phyloP scores from a whole-genome alignment of 1,140 invertebrate genomes.

The Apis florea region DNA sequence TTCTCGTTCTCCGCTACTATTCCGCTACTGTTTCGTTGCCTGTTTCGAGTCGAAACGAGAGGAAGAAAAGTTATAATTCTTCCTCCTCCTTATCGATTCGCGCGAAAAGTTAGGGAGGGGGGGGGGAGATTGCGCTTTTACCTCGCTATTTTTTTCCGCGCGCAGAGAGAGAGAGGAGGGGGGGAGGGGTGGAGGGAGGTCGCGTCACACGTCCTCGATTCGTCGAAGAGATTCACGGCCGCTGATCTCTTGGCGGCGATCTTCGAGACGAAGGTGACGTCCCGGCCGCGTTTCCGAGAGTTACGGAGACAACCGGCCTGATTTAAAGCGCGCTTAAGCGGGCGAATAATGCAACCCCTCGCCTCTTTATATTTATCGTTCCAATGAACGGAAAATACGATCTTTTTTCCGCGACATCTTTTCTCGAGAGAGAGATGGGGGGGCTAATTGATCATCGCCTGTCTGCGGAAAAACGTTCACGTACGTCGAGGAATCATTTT shows the following conservation, averaged over 20 bases:
- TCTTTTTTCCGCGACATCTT: slow-evolving; percentile 30
- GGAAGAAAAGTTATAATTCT: too few relatives aligned
- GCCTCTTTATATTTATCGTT: slow-evolving; percentile 60
- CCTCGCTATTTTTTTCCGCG: slow-evolving; percentile 52
- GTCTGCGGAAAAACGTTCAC: too few relatives aligned
- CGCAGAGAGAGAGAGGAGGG: neutral
- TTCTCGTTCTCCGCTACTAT: too few relatives aligned
- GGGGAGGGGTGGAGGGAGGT: too few relatives aligned
- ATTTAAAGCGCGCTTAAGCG: slow-evolving; percentile 60
- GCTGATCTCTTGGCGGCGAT: slow-evolving; percentile 51
- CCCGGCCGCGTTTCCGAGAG: slow-evolving; percentile 57
- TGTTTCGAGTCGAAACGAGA: too few relatives aligned
- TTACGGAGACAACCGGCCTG: slow-evolving; percentile 48
- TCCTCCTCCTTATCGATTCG: too few relatives aligned
- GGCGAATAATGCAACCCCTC: slow-evolving; percentile 41
- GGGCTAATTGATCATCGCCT: slow-evolving; percentile 14
- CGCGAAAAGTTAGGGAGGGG: too few relatives aligned
- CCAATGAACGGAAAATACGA: slow-evolving; percentile 55
- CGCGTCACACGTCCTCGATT: slow-evolving; percentile 51
- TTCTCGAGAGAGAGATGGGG: neutral
- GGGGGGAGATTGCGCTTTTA: too few relatives aligned
- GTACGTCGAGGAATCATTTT: too few relatives aligned
- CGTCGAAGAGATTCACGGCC: slow-evolving; percentile 52
- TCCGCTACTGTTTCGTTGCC: too few relatives aligned
- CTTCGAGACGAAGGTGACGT: slow-evolving; percentile 55